phyloP scores from a whole-genome alignment of 2,888 invertebrate genomes.

The Lasioglossum oenotherae region DNA sequence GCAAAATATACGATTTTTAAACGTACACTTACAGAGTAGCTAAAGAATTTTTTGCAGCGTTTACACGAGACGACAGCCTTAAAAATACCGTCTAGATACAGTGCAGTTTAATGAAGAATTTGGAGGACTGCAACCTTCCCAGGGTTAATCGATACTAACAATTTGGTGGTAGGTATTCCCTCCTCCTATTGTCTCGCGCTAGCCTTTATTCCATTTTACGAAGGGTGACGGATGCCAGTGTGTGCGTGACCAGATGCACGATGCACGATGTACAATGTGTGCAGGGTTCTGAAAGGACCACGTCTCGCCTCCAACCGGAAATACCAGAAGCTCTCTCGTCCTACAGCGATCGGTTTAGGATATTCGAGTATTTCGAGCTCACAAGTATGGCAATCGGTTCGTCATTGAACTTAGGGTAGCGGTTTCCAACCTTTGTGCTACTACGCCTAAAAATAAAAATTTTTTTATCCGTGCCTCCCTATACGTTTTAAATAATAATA shows the following conservation, averaged over 20 bases:
- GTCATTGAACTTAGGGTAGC: neutral
- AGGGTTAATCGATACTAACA: conserved; percentile 36
- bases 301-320: conserved; percentile 45
- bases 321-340: conserved; percentile 36
- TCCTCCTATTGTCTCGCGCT: neutral
- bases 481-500: too few relatives aligned
- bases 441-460: too few relatives aligned
- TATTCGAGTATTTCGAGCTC: neutral
- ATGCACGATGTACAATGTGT: neutral
- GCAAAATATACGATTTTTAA: too few relatives aligned
- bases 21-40: too few relatives aligned
- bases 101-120: neutral
- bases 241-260: conserved; percentile 62
- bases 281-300: conserved; percentile 23
- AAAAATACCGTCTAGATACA: neutral
- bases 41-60: neutral
- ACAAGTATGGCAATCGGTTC: neutral
- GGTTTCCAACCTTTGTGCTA: too few relatives aligned
- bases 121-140: neutral
- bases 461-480: too few relatives aligned
- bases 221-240: conserved; percentile 31
- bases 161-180: conserved; percentile 16
- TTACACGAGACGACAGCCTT: neutral
- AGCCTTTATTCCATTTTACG: conserved; percentile 19
- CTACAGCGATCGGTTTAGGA: conserved; percentile 15